Percentiles rank a stretch among this genome's conserved stretches.
These are phyloP conservation scores for Pseudochirops corinnae DNA, from an alignment of 2,797 vertebrate genomes.

Conservation along the genomic window DNA sequence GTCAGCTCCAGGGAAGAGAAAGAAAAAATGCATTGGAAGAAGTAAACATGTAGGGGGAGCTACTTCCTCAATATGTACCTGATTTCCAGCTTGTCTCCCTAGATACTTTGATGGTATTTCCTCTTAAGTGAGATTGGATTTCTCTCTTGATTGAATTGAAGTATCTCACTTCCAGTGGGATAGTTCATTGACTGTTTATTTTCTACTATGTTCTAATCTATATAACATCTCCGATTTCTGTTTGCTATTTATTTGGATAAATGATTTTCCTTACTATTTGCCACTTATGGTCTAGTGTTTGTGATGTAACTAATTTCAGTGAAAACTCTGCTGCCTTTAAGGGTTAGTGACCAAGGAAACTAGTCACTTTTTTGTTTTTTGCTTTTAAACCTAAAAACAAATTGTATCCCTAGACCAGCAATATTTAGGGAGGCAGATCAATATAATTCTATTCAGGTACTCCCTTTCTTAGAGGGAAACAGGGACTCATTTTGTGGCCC, in stretches of 20 bases:
- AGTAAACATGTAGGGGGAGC: not conserved
- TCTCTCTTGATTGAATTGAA: not conserved
- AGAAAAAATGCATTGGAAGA: not conserved
- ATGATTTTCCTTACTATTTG: not conserved
- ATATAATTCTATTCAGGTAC: not conserved
- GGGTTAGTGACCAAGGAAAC: not conserved
- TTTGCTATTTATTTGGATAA: constrained; percentile 1
- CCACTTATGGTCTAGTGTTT: not conserved
- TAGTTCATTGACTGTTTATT: not conserved
- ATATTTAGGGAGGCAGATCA: not conserved
- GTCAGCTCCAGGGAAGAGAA: not conserved
- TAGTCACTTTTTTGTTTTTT: not conserved
- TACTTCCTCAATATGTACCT: not conserved
- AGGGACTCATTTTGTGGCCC: not conserved
- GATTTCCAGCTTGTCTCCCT: not conserved
- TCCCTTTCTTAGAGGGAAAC: not conserved
- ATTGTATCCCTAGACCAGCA: not conserved
- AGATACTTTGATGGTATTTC: not conserved
- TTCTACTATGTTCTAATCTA: not conserved
- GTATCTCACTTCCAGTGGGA: not conserved
- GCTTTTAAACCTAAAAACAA: not conserved
- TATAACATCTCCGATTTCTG: not conserved
- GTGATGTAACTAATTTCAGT: not conserved
- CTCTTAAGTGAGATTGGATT: not conserved
- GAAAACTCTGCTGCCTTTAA: not conserved